phyloP scores from a whole-genome alignment of 2,797 vertebrate species.

The Tauraco hartlaubi region DNA sequence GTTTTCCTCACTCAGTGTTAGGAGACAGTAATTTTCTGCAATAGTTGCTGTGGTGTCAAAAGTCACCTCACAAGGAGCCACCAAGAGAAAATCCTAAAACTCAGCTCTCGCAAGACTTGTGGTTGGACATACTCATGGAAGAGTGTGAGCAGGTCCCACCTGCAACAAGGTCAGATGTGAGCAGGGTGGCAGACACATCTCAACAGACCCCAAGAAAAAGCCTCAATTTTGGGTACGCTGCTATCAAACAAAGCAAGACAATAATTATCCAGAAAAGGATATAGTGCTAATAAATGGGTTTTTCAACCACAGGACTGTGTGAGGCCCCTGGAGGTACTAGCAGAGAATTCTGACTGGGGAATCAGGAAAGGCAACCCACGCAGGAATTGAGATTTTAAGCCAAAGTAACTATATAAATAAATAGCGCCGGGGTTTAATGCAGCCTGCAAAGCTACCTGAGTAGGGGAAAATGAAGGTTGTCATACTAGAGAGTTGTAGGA shows the following conservation, averaged over 20 bases:
- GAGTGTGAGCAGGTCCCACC: background rate
- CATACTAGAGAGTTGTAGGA: background rate
- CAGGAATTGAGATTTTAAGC: background rate
- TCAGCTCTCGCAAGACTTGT: background rate
- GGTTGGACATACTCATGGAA: background rate
- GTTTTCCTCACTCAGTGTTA: background rate
- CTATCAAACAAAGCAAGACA: background rate
- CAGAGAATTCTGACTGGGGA: background rate
- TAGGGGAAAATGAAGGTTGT: conserved; percentile 18
- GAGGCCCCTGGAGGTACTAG: background rate
- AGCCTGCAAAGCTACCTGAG: conserved; percentile 16
- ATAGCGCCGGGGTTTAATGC: background rate
- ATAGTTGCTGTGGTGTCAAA: background rate
- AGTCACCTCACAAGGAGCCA: background rate
- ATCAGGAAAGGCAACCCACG: background rate
- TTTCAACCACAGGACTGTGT: background rate
- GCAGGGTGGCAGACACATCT: background rate
- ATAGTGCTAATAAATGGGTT: background rate
- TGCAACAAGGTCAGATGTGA: background rate
- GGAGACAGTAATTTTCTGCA: background rate
- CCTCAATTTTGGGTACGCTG: background rate
- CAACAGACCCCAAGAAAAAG: background rate
- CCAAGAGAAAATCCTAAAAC: background rate
- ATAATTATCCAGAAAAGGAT: background rate
- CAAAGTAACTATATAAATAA: conserved; percentile 31